Conservation (phyloP, 2,797 vertebrate species). For the Danio albolineatus region DNA sequence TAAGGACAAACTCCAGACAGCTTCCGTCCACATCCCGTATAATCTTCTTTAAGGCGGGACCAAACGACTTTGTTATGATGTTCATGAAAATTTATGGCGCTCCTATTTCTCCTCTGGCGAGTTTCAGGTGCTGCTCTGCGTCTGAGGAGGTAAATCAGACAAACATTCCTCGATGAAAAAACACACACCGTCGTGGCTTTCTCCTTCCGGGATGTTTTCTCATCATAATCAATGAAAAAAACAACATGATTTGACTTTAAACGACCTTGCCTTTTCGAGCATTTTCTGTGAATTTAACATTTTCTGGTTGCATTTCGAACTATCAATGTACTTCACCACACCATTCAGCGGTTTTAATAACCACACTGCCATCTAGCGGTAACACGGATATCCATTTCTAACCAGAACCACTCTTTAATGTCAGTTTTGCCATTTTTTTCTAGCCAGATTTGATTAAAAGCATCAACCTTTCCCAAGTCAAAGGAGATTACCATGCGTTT, state of each 20-base stretch:
- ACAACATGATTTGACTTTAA: slow-evolving; percentile 20
- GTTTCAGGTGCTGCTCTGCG: slow-evolving; percentile 10
- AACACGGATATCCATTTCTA: not conserved
- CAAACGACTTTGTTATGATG: slow-evolving; percentile 37
- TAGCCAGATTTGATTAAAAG: slow-evolving; percentile 21
- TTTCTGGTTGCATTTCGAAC: not conserved
- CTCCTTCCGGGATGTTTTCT: not conserved
- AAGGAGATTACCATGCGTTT: slow-evolving; percentile 25
- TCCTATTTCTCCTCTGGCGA: slow-evolving; percentile 11
- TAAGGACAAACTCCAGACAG: slow-evolving; percentile 32
- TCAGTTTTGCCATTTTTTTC: slow-evolving; percentile 18
- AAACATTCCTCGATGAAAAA: not conserved
- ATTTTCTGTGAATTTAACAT: not conserved
- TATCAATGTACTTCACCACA: not conserved
- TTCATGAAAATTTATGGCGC: slow-evolving; percentile 42
- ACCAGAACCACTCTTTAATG: not conserved
- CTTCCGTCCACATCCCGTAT: slow-evolving; percentile 2
- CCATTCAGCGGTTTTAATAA: slow-evolving; percentile 27
- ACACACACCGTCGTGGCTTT: not conserved
- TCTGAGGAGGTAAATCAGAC: slow-evolving; percentile 34
- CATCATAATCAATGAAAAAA: slow-evolving; percentile 18
- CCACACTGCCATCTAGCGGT: slow-evolving; percentile 61
- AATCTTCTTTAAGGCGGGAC: slow-evolving; percentile 23
- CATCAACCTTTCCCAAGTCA: slow-evolving; percentile 18
- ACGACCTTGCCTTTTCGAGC: not conserved